A percentile compares a stretch with the other conserved stretches of the same genome.
These are phyloP conservation scores for Urocyon cinereoargenteus DNA, from an alignment of 2,797 vertebrate genomes.

Conservation along the genomic window DNA sequence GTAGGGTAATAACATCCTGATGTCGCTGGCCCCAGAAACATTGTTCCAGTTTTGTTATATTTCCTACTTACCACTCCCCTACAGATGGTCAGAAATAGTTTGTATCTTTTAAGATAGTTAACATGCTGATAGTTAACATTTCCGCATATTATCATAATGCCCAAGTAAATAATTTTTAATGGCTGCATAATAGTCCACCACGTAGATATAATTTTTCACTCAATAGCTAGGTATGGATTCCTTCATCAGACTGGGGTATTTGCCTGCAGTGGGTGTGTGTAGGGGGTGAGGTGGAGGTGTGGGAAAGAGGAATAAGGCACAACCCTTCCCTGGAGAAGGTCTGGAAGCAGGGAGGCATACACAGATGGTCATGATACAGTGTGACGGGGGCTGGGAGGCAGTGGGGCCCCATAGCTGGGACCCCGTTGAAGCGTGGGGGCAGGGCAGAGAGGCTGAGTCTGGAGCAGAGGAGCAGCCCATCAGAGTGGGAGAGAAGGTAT, in stretches of 20 bases:
- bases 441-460: background rate
- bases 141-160: background rate
- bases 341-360: background rate
- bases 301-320: background rate
- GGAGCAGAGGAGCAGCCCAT: background rate
- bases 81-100: background rate
- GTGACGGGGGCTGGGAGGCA: background rate
- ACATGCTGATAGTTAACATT: background rate
- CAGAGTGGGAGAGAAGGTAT: accelerated
- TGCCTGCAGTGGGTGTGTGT: background rate
- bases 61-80: background rate
- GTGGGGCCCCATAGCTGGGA: accelerated
- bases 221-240: background rate
- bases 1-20: too few species aligned
- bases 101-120: background rate
- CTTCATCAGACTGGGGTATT: accelerated
- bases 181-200: background rate
- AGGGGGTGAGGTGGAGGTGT: accelerated
- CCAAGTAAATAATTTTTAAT: background rate
- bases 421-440: background rate
- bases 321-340: background rate
- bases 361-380: background rate
- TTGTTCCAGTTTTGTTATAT: background rate
- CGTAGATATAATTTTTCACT: background rate
- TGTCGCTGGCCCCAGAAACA: background rate